phyloP scores from a whole-genome alignment of 2,888 invertebrate species.

The Acanthococcus lagerstroemiae region DNA sequence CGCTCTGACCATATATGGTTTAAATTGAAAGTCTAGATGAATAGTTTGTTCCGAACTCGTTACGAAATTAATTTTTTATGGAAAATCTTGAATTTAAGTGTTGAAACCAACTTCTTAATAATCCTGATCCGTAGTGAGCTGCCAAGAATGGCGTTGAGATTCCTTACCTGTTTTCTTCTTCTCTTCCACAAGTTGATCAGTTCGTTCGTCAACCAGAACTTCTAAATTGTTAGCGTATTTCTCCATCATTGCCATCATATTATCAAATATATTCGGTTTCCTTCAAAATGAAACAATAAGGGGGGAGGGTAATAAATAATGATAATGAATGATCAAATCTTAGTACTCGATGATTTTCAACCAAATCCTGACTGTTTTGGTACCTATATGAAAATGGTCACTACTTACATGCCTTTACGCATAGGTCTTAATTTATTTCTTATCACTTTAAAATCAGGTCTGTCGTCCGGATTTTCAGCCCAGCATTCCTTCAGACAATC shows the following conservation, averaged over 20 bases:
- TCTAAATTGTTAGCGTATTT: constrained; percentile 93
- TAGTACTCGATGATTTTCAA: neutral
- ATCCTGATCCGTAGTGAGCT: too few relatives aligned
- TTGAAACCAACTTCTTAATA: too few relatives aligned
- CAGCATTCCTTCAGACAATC: constrained; percentile 81
- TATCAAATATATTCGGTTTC: constrained; percentile 92
- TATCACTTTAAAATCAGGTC: constrained; percentile 78
- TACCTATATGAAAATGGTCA: neutral
- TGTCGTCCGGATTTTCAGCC: constrained; percentile 63
- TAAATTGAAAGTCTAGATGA: too few relatives aligned
- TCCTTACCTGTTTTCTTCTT: constrained; percentile 86
- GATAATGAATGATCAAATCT: neutral
- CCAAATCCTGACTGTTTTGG: neutral
- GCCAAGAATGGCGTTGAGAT: too few relatives aligned
- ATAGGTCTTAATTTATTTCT: constrained; percentile 68
- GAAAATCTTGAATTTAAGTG: too few relatives aligned
- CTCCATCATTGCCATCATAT: constrained; percentile 97
- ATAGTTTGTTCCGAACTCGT: too few relatives aligned
- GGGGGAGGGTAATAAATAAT: neutral
- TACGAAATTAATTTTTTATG: too few relatives aligned
- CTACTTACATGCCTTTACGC: constrained; percentile 74
- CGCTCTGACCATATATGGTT: too few relatives aligned
- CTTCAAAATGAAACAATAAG: constrained; percentile 43
- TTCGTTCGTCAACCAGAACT: constrained; percentile 83
- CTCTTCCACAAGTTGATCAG: constrained; percentile 86